Base-by-base conservation (phyloP, 1,140 invertebrate species). In the Charaxes varanes region DNA sequence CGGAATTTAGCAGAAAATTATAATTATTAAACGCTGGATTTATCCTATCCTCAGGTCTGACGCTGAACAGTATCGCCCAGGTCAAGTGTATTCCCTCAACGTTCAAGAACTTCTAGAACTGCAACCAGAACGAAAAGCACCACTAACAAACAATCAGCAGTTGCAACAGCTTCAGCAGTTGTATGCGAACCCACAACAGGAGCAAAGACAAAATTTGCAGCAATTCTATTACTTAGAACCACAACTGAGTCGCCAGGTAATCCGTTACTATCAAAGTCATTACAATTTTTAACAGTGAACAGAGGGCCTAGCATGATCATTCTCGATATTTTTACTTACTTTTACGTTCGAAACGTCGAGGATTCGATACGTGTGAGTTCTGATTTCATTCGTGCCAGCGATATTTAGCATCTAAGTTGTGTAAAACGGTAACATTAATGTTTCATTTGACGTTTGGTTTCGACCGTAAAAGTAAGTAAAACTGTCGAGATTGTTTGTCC, bases 81-180 rank as follows among this genome's bases (percentile, higher is more conserved):
- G 78, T 0, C 78, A 82, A 38, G 78, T 82, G 24, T 69, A 63
- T 38, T 82, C 76, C 2, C 49, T 82, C 0, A 80, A 77, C 34
- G 40, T 65, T 0, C 69, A 74, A 31, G 78, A 82, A 16, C 53
- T 82, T 4, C 26, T 82, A 6, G 78, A 80, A 5, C 38, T 82
- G 6, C 78, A 82, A 41, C 78, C 65, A 1, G 78, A 82, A 48
- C 59, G 78, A 13, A 77, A 82, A 35, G 68, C 74, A 0, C 74
- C 72, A 1, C 15, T 69, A 0, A 11, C 44, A 12, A 67, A 47
- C 33, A 56, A 45, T 14, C 66, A 74, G 41, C 65, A 71, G n/a
- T 38, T 76, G 2, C 78, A 82, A 5, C 76, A 80, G 22, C n/a
- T n/a, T n/a, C n/a, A n/a, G n/a, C 52, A 55, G 16, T 27, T 78